Percentiles rank a stretch among this genome's conserved stretches.
phyloP scores from a whole-genome alignment of 2,113 vertebrate genomes.

The Lathamus discolor region DNA sequence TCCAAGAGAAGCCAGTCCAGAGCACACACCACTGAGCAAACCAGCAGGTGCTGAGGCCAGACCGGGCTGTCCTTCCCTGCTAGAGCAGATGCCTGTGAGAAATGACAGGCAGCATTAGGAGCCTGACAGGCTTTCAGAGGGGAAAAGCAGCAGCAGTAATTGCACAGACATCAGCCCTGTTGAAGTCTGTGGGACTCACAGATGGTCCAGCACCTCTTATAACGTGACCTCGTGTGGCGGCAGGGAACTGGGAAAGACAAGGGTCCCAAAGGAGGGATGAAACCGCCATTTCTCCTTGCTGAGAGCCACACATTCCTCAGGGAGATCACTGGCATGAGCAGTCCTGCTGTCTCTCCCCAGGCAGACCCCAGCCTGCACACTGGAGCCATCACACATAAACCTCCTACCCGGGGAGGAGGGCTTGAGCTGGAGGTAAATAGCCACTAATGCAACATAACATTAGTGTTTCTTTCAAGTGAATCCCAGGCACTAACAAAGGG shows the following conservation, averaged over 20 bases:
- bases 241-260: background rate
- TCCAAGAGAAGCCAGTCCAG: background rate
- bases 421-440: background rate
- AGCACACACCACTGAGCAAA: too few relatives aligned
- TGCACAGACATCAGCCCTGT: background rate
- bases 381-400: background rate
- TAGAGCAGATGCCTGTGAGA: background rate
- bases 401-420: background rate
- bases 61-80: background rate
- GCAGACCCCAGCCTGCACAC: background rate
- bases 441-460: background rate
- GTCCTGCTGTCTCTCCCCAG: background rate
- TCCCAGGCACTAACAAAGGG: background rate
- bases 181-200: background rate
- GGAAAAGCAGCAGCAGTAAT: background rate
- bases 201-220: background rate
- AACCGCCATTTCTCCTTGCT: background rate
- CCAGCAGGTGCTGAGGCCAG: fast-evolving
- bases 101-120: background rate
- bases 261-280: background rate
- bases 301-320: fast-evolving
- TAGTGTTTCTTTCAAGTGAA: background rate
- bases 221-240: fast-evolving
- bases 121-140: background rate
- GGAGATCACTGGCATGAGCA: background rate